These are phyloP conservation scores for Tiliacea aurago DNA, from an alignment of 2,888 invertebrate genomes.

Conservation along the genomic window DNA sequence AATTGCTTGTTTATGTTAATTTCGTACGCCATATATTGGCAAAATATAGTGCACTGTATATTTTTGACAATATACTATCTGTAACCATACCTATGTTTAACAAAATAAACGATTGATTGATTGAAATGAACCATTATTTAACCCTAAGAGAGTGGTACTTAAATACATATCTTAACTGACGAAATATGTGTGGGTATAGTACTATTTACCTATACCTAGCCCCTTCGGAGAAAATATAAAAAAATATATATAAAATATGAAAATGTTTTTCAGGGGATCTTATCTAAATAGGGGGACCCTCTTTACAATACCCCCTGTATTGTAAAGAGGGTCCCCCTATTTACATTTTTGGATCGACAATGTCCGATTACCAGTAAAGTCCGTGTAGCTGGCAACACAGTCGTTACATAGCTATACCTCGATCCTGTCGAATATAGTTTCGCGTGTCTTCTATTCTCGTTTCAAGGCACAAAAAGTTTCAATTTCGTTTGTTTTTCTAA, in stretches of 20 bases:
- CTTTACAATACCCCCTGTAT: too few species aligned
- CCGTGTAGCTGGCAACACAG: conserved; percentile 28
- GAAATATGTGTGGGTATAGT: not conserved
- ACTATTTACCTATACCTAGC: too few species aligned
- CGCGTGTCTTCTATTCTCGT: conserved; percentile 56
- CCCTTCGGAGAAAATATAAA: not conserved
- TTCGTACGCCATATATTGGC: too few species aligned
- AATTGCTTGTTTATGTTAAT: too few species aligned
- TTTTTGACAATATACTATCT: too few species aligned
- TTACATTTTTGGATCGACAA: not conserved
- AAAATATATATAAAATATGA: too few species aligned
- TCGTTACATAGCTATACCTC: conserved; percentile 33
- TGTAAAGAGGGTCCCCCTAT: not conserved
- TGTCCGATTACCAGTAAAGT: conserved; percentile 2
- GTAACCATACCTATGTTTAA: too few species aligned
- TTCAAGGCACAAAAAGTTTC: conserved; percentile 48
- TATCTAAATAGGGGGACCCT: too few species aligned
- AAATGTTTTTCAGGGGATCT: not conserved
- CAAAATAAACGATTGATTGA: not conserved
- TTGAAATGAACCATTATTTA: not conserved
- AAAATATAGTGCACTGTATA: too few species aligned
- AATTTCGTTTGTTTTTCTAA: conserved; percentile 61
- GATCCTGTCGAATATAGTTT: conserved; percentile 51
- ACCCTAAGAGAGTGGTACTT: not conserved
- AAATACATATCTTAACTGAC: not conserved